Base-by-base conservation (phyloP, 2,888 invertebrate genomes). In the Limenitis camilla region DNA sequence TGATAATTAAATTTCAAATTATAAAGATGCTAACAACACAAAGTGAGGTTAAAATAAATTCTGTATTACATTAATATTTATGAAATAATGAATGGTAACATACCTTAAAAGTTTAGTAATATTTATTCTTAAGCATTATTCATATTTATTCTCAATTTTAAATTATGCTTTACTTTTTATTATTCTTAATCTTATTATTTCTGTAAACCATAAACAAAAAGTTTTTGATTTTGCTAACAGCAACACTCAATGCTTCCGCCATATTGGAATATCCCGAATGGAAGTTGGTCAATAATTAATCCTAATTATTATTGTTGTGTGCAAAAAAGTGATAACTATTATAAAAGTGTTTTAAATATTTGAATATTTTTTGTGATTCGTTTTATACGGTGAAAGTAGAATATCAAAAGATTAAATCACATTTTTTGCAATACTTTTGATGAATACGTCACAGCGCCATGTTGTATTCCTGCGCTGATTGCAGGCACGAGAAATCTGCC, bases 381-480 rank as follows among this genome's bases (percentile, higher is more conserved):
- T 56, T 58, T 44, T 19, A n/a, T 36, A 44, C 11, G 35, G 53
- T 53, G 41, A 40, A 11, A 53, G 40, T 67, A 66, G 56, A 57
- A 67, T 56, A 54, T 66, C 61, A 62, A 65, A 71, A 66, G 61
- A 71, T 61, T 66, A 74, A 69, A 72, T 68, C 66, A 65, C n/a
- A 64, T 64, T 74, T 76, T 84, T 84, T 81, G 86, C 84, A 85
- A 83, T 78, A 78, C 74, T 74, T 76, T 75, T 79, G 77, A 78
- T 76, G 81, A 76, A 83, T 81, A 86, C 81, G 86, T 87, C 86
- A 87, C 78, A 87, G 81, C 88, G 88, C 88, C 88, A 88, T 88
- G 87, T 88, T 88, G 88, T 88, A 88, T 87, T 82, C 87, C 86
- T 86, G 87, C 88, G 82, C 83, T 86, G 87, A 87, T 86, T 85